These are phyloP conservation scores for Poliocrania exsul DNA, from an alignment of 2,797 vertebrate species.

Conservation along the genomic window DNA sequence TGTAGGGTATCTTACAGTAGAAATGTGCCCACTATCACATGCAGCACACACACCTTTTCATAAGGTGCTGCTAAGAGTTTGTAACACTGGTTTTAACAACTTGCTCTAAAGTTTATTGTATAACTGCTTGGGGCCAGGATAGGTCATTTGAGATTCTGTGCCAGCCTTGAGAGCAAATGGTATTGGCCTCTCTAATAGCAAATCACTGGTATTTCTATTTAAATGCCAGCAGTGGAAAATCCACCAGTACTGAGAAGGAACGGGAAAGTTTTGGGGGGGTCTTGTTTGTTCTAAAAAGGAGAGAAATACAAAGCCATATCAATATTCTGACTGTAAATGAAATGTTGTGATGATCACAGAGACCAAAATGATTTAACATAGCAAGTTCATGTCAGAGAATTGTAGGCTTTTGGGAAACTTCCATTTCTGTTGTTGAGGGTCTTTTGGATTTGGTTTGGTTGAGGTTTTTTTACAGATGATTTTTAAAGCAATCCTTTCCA, in stretches of 20 bases:
- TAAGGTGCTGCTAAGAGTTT: not conserved
- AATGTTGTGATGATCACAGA: not conserved
- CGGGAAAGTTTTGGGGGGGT: not conserved
- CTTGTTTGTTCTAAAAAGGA: too few relatives aligned
- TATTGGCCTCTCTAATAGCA: not conserved
- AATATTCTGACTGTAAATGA: not conserved
- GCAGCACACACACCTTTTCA: not conserved
- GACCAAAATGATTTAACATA: not conserved
- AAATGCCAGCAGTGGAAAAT: not conserved
- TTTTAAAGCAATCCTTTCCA: not conserved
- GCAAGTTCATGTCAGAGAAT: not conserved
- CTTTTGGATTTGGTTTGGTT: not conserved
- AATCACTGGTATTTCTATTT: not conserved
- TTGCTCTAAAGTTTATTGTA: not conserved
- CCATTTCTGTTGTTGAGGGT: not conserved
- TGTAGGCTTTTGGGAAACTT: not conserved
- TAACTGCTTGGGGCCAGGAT: not conserved
- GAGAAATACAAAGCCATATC: not conserved
- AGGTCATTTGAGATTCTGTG: not conserved
- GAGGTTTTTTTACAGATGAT: not conserved
- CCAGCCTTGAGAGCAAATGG: not conserved
- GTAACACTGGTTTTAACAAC: not conserved
- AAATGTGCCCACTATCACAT: accelerated
- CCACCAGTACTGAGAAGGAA: not conserved
- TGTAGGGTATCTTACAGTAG: not conserved